Evolutionary conservation across 2,113 vertebrate species (phyloP).

Genomic region (Vidua chalybeata): DNA sequence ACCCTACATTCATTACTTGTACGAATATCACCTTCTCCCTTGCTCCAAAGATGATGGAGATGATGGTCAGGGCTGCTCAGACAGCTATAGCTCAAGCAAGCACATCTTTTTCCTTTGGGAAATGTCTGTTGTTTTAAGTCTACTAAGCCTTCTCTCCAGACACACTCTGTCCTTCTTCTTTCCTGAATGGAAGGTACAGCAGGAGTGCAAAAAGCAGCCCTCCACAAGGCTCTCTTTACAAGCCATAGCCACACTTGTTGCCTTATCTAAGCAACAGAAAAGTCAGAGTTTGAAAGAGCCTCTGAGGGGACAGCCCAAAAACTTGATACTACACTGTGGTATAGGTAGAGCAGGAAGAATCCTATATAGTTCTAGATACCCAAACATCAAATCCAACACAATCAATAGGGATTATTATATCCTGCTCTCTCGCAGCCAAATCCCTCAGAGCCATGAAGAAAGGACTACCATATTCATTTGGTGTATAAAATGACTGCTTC

Average conservation of each 20-base stretch:
- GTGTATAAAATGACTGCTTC: not conserved
- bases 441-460: not conserved
- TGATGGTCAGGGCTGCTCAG: not conserved
- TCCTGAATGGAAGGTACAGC: not conserved
- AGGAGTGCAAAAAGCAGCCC: rapidly evolving
- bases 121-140: not conserved
- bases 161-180: not conserved
- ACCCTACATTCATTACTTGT: not conserved
- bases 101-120: not conserved
- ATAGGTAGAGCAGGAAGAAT: not conserved
- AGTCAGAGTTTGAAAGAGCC: not conserved
- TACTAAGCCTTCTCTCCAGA: not conserved
- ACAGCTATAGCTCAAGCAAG: not conserved
- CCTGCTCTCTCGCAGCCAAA: not conserved
- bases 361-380: not conserved
- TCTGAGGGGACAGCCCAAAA: not conserved
- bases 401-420: not conserved
- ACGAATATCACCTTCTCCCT: not conserved
- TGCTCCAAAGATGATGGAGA: not conserved
- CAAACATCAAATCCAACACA: not conserved
- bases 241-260: not conserved
- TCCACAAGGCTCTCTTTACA: not conserved
- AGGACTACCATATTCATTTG: not conserved
- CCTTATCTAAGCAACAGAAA: not conserved
- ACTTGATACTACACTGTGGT: not conserved